A percentile compares a stretch with the other conserved stretches of the same genome.
Conservation (phyloP, 2,888 invertebrate species). For the Agriopis aurantiaria region DNA sequence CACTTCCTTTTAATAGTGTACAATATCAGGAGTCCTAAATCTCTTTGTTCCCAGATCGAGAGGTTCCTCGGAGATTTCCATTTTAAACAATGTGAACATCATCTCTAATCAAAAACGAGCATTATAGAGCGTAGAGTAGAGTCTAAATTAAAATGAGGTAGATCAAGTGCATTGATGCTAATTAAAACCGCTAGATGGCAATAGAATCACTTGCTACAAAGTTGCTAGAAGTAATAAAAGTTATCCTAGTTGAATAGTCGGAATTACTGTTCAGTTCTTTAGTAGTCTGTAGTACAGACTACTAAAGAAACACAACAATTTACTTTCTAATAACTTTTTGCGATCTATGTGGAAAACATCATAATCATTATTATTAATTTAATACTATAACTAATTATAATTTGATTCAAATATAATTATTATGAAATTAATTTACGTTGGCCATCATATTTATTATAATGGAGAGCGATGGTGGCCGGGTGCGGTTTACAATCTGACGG, state of each 20-base stretch:
- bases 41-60: conserved; percentile 39
- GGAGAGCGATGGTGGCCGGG: no score
- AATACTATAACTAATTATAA: no score
- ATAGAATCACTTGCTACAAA: conserved; percentile 1
- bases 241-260: background rate
- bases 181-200: conserved; percentile 29
- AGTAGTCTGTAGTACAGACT: no score
- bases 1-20: conserved; percentile 40
- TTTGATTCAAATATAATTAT: no score
- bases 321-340: no score
- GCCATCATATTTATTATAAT: no score
- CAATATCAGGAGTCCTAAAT: conserved; percentile 40
- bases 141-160: background rate
- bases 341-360: no score
- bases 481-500: no score
- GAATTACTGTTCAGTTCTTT: no score
- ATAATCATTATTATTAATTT: no score
- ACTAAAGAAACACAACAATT: no score
- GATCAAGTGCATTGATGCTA: conserved; percentile 9
- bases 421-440: no score
- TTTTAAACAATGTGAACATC: conserved; percentile 33
- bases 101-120: conserved; percentile 9
- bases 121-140: background rate
- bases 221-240: background rate
- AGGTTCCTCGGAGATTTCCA: conserved; percentile 34